Percentiles rank a stretch among this genome's conserved stretches.
Evolutionary conservation across 2,888 invertebrate species (phyloP).

Genomic region (Dyspetes luteomarginatus): DNA sequence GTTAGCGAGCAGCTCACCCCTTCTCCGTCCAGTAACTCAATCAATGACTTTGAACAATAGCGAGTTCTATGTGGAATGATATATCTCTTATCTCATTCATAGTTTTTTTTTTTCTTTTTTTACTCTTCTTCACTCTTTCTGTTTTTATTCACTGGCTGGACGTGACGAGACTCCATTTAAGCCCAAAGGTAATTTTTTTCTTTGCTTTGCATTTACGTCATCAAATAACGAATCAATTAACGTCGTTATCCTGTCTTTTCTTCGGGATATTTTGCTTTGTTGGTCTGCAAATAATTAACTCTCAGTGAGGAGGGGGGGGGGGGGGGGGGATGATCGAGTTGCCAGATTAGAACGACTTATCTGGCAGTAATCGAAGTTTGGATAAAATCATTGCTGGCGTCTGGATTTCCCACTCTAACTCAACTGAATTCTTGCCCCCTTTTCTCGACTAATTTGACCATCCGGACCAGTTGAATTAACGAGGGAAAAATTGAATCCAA

Average conservation of each 20-base stretch:
- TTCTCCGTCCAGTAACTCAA: conserved; percentile 42
- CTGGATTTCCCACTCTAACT: background rate
- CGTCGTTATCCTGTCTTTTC: conserved; percentile 28
- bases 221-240: conserved; percentile 51
- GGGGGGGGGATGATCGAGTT: conserved; percentile 10
- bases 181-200: conserved; percentile 22
- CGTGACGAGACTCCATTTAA: conserved; percentile 25
- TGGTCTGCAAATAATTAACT: conserved; percentile 33
- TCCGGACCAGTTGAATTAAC: background rate
- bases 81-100: conserved; percentile 51
- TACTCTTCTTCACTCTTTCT: conserved; percentile 8
- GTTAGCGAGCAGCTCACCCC: conserved; percentile 14
- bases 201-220: conserved; percentile 17
- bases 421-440: background rate
- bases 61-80: conserved; percentile 32
- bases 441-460: background rate
- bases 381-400: background rate
- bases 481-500: background rate
- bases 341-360: conserved; percentile 25
- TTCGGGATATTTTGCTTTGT: conserved; percentile 11
- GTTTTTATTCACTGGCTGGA: conserved; percentile 11
- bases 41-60: conserved; percentile 63
- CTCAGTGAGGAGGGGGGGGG: background rate
- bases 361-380: conserved; percentile 9
- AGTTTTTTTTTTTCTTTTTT: conserved; percentile 36